Evolutionary conservation across 2,797 vertebrate genomes (phyloP).

Genomic region (Rhynchonycteris naso): DNA sequence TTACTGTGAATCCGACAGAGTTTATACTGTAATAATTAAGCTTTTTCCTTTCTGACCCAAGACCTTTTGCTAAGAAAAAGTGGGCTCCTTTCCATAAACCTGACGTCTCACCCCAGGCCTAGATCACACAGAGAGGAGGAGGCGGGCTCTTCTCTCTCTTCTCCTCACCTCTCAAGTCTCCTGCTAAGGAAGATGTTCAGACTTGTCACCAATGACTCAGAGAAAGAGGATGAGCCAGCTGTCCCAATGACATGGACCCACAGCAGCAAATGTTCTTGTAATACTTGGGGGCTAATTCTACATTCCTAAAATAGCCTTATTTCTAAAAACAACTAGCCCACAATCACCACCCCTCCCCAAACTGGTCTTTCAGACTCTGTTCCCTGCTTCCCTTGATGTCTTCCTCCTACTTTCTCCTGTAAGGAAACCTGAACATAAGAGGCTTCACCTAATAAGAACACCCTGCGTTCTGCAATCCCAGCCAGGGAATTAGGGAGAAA

Average conservation of each 20-base stretch:
- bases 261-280: not conserved
- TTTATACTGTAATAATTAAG: not conserved
- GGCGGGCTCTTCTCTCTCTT: not conserved
- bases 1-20: not conserved
- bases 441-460: not conserved
- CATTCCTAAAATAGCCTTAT: not conserved
- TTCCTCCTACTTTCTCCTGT: not conserved
- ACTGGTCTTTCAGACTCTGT: not conserved
- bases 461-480: slow-evolving; percentile 49
- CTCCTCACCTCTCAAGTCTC: not conserved
- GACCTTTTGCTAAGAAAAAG: not conserved
- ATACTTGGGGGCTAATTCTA: not conserved
- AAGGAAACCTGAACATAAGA: not conserved
- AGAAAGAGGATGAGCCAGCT: not conserved
- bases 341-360: too few relatives aligned
- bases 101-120: not conserved
- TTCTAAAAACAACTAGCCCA: not conserved
- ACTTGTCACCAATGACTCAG: not conserved
- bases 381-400: slow-evolving; percentile 28
- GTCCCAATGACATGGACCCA: not conserved
- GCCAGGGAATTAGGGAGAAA: not conserved
- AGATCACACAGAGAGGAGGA: not conserved
- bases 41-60: not conserved
- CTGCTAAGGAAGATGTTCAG: not conserved
- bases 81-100: not conserved